A percentile compares a stretch with the other conserved stretches of the same genome.
Evolutionary conservation across 1,140 invertebrate genomes (phyloP).

Genomic region (Polypedilum vanderplanki): DNA sequence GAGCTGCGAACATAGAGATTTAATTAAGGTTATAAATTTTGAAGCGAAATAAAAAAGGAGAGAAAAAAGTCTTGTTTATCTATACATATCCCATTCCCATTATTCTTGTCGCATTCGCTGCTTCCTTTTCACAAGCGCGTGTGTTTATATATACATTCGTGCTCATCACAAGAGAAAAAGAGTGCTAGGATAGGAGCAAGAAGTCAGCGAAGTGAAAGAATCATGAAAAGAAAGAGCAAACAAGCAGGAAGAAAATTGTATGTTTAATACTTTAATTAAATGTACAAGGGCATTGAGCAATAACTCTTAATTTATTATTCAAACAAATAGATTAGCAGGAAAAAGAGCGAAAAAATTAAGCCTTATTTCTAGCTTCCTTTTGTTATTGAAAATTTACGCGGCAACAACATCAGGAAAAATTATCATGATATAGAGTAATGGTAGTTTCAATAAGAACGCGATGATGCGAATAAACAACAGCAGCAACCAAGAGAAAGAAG

Average conservation of each 20-base stretch:
- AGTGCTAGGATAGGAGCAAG: too few species aligned
- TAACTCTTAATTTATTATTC: conserved; percentile 29
- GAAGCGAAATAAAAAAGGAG: background rate
- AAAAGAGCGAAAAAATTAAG: background rate
- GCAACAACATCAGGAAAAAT: too few species aligned
- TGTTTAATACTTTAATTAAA: conserved; percentile 28
- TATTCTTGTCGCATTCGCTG: background rate
- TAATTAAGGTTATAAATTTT: conserved; percentile 28
- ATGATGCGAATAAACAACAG: background rate
- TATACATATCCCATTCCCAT: background rate
- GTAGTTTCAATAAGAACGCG: background rate
- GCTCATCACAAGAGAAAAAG: background rate
- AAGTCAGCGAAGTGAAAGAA: background rate
- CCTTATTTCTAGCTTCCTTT: background rate
- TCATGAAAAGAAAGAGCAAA: conserved; percentile 3
- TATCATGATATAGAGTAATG: background rate
- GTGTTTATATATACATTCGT: background rate
- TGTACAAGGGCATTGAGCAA: conserved; percentile 11
- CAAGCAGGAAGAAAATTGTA: background rate
- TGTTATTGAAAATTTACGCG: background rate
- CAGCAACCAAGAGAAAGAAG: too few species aligned
- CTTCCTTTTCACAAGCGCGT: background rate
- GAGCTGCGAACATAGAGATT: background rate
- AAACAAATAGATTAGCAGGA: conserved; percentile 27
- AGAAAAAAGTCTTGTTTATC: background rate